Base-by-base conservation (phyloP, 1,140 invertebrate genomes). In the Atopsyche davidsoni region DNA sequence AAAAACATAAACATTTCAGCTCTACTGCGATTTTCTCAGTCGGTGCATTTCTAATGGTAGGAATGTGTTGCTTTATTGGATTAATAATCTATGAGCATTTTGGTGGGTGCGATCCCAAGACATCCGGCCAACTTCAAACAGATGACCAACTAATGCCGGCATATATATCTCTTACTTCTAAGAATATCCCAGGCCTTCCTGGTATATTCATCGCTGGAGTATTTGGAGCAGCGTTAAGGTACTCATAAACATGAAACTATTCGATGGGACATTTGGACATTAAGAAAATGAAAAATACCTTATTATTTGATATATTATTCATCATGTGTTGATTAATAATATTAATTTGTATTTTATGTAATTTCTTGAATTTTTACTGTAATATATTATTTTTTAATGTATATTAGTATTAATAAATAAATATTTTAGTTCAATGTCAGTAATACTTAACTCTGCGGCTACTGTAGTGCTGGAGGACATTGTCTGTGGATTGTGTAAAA, bases 401-500 rank as follows among this genome's bases (percentile, higher is more conserved):
- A n/a, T n/a, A n/a, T n/a, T n/a, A n/a, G n/a, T n/a, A n/a, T n/a
- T n/a, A n/a, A n/a, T n/a, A n/a, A n/a, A n/a, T n/a, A n/a, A n/a
- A n/a, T n/a, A n/a, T n/a, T 65, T 2, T 61, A 92, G 88, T 61
- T 88, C 89, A 0, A 70, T 92, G 10, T 90, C 87, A 0, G 87
- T 88, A 3, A 84, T 87, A 4, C 64, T 92, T 2, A 92, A 91
- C 67, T 87, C 87, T 0, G 82, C 89, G 17, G 81, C 88, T 0
- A 78, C 87, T 19, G 86, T 92, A 1, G 77, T 85, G 11, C 72
- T 89, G 41, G 86, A 92, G 64, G 89, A 92, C 64, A 82, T 91
- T 53, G 70, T 89, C 62, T 89, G 78, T 69, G 79, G 84, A 21
- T 82, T 77, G 59, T 78, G 82, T 55, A 72, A 73, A 44, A 62